Evolutionary conservation across 2,888 invertebrate species (phyloP), one percentile per base, ranked within the genome.

Genomic region (Chrysolina oricalcia): DNA sequence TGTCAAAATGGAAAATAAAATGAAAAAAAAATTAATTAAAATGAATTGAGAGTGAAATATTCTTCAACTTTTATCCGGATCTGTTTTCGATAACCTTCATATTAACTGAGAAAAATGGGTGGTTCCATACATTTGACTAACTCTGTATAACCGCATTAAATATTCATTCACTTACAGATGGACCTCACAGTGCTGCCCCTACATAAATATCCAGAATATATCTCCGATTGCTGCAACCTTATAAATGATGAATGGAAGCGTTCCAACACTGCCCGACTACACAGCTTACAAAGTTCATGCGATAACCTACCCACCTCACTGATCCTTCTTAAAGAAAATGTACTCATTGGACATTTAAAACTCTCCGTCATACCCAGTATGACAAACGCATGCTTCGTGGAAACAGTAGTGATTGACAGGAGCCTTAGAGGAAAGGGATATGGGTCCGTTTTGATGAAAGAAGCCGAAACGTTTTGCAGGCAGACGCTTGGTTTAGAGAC

Each of bases 201-300:
- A 77, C 96, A 96, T 85, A 91, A 92, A 83, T 90, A 93, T 85
- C 93, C 94, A 59, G 92, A 96, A 87, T 92, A 93, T 86, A 90
- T 93, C 82, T 90, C 91, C 85, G 91, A 93, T 85, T 95, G 95
- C 85, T 95, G 94, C 86, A 91, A 92, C 81, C 89, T 96, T 73
- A 92, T 96, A 80, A 96, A 96, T 87, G 92, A 93, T n/a, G 95
- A 96, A 90, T 96, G 96, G 96, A 94, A 94, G 78, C 91, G 96
- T 83, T 95, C 96, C 85, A 93, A 93, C 87, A 93, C 93, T 48
- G 95, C 95, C 74, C 91, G 96, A 84, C 91, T 96, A 90, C 91
- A 93, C 87, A 94, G 94, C 68, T 89, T 96, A 67, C 91, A 93
- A 87, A 91, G 92, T 50, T 96, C 96, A 0, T 92, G 93, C 85